Percentiles rank a stretch among this genome's conserved stretches.
Conservation (phyloP, 2,888 invertebrate genomes). For the Rhodophaea formosa region DNA sequence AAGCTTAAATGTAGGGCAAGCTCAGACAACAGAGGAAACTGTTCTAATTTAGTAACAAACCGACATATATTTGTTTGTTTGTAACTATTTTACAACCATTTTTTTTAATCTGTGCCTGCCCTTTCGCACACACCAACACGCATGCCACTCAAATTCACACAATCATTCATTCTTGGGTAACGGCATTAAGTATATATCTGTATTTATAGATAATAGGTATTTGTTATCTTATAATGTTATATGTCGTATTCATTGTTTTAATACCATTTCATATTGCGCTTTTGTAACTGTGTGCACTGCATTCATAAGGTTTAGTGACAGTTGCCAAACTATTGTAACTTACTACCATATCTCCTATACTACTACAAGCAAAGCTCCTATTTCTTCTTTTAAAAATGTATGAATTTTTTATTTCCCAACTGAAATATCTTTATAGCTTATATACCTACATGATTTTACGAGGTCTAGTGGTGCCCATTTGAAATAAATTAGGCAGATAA, state of each 20-base stretch:
- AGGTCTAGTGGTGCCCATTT: too few species aligned
- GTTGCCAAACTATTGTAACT: neutral
- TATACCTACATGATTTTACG: too few species aligned
- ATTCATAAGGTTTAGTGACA: conserved; percentile 31
- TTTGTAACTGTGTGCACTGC: conserved; percentile 18
- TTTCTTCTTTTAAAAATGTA: too few species aligned
- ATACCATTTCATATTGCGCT: conserved; percentile 15
- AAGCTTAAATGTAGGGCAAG: conserved; percentile 10
- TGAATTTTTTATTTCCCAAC: too few species aligned
- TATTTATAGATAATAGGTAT: neutral
- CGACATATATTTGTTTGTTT: neutral
- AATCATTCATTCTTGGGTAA: neutral
- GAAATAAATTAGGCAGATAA: too few species aligned
- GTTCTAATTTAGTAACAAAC: neutral
- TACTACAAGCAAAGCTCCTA: too few species aligned
- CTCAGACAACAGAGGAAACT: neutral
- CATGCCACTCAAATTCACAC: neutral
- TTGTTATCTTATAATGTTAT: neutral
- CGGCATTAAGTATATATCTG: neutral
- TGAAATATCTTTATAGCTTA: too few species aligned
- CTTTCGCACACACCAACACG: neutral
- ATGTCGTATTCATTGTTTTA: neutral
- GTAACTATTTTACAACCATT: neutral
- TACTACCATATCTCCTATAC: too few species aligned
- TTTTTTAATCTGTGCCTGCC: neutral